Evolutionary conservation across 2,113 vertebrate species (phyloP).

Genomic region (Tachysurus fulvidraco): DNA sequence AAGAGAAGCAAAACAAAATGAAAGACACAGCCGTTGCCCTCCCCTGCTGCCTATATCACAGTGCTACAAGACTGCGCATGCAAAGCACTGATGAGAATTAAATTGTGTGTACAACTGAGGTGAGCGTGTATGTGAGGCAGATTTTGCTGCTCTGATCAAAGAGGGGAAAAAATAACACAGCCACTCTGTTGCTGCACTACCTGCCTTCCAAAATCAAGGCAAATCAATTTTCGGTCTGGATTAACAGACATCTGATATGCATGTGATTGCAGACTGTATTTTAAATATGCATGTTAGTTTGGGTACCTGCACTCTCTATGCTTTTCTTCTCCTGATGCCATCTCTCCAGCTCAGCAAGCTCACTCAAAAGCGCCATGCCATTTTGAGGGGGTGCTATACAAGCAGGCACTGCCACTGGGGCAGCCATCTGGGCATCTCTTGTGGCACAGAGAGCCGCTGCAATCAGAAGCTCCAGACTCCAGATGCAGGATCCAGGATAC

Average conservation of each 20-base stretch:
- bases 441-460: conserved; percentile 82
- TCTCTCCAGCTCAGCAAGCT: conserved; percentile 86
- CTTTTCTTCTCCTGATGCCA: conserved; percentile 68
- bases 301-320: conserved; percentile 63
- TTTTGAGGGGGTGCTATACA: conserved; percentile 67
- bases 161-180: background rate
- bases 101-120: conserved; percentile 45
- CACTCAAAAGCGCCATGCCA: conserved; percentile 90
- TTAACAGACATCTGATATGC: conserved; percentile 8
- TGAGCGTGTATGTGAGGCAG: conserved; percentile 10
- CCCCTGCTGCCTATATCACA: conserved; percentile 51
- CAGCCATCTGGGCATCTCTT: conserved; percentile 72
- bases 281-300: conserved; percentile 5
- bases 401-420: conserved; percentile 39
- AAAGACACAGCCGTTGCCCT: conserved; percentile 37
- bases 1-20: conserved; percentile 43
- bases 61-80: conserved; percentile 44
- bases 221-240: conserved; percentile 22
- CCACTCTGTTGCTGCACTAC: conserved; percentile 12
- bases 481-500: conserved; percentile 73
- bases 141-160: conserved; percentile 40
- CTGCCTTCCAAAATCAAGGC: conserved; percentile 18
- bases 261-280: background rate
- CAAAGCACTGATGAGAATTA: conserved; percentile 52
- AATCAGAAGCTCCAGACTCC: conserved; percentile 86